A percentile compares a stretch with the other conserved stretches of the same genome.
Conservation (phyloP, 2,888 invertebrate genomes). For the Trisateles emortualis region DNA sequence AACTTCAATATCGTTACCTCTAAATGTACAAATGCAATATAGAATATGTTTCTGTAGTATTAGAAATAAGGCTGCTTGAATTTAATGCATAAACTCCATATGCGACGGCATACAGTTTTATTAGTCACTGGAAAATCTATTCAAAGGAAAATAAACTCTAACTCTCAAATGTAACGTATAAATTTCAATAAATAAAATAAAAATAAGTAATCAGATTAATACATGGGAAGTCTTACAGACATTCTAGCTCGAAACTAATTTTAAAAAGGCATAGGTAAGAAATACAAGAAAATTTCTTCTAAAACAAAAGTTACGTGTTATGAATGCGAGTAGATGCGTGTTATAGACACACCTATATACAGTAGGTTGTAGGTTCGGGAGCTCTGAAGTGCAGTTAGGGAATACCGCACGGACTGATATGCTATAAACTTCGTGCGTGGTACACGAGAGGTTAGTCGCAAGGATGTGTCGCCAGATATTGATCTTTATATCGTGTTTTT, state of each 20-base stretch:
- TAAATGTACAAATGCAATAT: not conserved
- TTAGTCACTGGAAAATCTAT: not conserved
- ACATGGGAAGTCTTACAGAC: not conserved
- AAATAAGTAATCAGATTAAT: not conserved
- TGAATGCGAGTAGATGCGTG: conserved; percentile 61
- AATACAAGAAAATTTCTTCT: conserved; percentile 62
- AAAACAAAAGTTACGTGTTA: conserved; percentile 74
- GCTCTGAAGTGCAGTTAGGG: conserved; percentile 86
- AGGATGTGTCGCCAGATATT: conserved; percentile 49
- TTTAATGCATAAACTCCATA: not conserved
- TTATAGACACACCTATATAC: conserved; percentile 32
- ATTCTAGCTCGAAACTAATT: conserved; percentile 3
- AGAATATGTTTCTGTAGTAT: not conserved
- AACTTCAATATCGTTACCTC: not conserved
- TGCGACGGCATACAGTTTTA: not conserved
- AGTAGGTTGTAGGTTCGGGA: conserved; percentile 57
- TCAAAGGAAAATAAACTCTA: not conserved
- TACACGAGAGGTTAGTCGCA: conserved; percentile 44
- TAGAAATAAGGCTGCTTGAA: not conserved
- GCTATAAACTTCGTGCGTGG: conserved; percentile 74
- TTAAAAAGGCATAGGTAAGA: conserved; percentile 43
- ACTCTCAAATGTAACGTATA: not conserved
- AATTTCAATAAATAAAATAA: not conserved
- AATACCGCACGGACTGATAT: conserved; percentile 86
- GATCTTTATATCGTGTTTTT: conserved; percentile 38